phyloP scores from a whole-genome alignment of 2,888 invertebrate species.

The Xestia rhomboidea region DNA sequence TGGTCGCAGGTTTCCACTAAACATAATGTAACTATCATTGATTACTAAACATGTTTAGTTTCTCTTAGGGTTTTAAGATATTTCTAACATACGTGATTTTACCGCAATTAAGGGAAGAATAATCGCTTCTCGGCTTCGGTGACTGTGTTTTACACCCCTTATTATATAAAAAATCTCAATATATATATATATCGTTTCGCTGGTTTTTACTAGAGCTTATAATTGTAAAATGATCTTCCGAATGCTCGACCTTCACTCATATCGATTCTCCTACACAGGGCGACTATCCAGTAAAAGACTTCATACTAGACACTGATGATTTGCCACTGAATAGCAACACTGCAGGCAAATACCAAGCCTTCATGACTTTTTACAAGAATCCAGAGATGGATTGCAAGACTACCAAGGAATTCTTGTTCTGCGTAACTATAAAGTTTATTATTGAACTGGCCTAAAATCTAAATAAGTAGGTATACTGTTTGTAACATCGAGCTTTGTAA shows the following conservation, averaged over 20 bases:
- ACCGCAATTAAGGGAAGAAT: too few species aligned
- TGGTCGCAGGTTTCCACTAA: background rate
- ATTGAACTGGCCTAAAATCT: constrained; percentile 68
- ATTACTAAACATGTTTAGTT: too few species aligned
- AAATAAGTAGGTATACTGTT: too few species aligned
- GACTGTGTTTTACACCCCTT: too few species aligned
- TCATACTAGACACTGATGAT: constrained; percentile 72
- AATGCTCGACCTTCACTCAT: background rate
- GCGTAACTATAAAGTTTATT: constrained; percentile 73
- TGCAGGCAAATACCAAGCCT: constrained; percentile 74
- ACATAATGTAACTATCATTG: too few species aligned
- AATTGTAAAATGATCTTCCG: background rate
- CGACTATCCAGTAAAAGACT: constrained; percentile 71
- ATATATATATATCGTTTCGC: too few species aligned
- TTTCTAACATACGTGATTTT: too few species aligned
- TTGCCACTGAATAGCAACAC: constrained; percentile 75
- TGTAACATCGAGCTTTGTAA: too few species aligned
- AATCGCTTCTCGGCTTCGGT: too few species aligned
- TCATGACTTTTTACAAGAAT: constrained; percentile 70
- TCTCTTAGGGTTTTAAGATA: too few species aligned
- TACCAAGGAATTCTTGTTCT: constrained; percentile 68
- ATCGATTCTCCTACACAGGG: constrained; percentile 67
- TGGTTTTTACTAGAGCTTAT: background rate
- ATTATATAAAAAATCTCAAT: too few species aligned
- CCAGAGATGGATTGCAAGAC: constrained; percentile 68